These are phyloP conservation scores for Plutomurus gul DNA, from an alignment of 1,140 invertebrate genomes.

Conservation along the genomic window DNA sequence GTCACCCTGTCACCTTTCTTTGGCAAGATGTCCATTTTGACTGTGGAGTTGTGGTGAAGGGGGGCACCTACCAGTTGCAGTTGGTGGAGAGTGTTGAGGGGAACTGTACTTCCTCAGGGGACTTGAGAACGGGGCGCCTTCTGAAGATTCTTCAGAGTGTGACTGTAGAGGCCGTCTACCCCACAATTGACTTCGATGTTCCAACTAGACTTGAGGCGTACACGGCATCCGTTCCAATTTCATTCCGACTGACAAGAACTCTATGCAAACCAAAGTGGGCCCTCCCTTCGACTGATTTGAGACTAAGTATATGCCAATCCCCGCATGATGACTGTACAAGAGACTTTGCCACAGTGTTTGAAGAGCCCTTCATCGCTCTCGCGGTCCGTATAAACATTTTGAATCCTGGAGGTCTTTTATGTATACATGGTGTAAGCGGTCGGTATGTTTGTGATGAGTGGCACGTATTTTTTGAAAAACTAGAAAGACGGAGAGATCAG, in stretches of 20 bases:
- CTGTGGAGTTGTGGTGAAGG: slow-evolving; percentile 46
- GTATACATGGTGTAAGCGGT: not conserved
- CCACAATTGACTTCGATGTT: slow-evolving; percentile 50
- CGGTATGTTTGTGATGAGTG: not conserved
- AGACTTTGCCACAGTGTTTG: slow-evolving; percentile 24
- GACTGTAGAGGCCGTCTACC: slow-evolving; percentile 38
- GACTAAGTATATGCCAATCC: slow-evolving; percentile 35
- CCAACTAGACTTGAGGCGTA: slow-evolving; percentile 47
- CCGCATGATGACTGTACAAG: slow-evolving; percentile 22
- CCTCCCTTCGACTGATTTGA: slow-evolving; percentile 40
- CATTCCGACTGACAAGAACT: slow-evolving; percentile 46
- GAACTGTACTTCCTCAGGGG: not conserved
- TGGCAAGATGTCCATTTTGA: slow-evolving; percentile 35
- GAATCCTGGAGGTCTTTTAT: not conserved
- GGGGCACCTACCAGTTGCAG: slow-evolving; percentile 39
- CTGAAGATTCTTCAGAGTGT: not conserved
- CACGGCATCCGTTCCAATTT: slow-evolving; percentile 39
- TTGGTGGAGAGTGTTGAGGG: not conserved
- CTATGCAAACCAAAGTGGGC: slow-evolving; percentile 43
- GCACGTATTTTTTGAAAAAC: not conserved
- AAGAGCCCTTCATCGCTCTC: slow-evolving; percentile 39
- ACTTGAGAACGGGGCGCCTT: not conserved
- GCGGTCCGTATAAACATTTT: slow-evolving; percentile 3
- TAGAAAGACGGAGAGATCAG: slow-evolving; percentile 43
- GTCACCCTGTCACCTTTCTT: not conserved